phyloP scores from a whole-genome alignment of 2,113 vertebrate species.

The Bubo blakistoni region DNA sequence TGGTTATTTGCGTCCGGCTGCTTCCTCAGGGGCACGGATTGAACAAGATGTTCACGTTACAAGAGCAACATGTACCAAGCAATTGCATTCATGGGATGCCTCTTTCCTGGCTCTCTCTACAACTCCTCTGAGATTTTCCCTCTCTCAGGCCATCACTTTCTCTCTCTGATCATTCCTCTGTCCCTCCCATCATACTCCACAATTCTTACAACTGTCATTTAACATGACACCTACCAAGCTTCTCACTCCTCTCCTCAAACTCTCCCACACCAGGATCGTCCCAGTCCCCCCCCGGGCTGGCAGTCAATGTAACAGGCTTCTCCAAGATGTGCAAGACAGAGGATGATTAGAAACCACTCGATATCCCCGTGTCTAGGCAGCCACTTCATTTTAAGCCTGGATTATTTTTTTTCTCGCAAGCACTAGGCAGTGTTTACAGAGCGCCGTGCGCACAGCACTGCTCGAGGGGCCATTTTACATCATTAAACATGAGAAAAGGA shows the following conservation, averaged over 20 bases:
- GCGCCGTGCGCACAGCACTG: fast-evolving
- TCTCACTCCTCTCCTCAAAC: neutral
- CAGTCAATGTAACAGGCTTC: too few species aligned
- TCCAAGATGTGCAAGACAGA: fast-evolving
- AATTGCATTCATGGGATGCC: too few species aligned
- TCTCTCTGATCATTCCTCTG: neutral
- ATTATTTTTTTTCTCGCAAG: neutral
- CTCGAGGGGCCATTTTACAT: neutral
- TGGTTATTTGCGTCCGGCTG: neutral
- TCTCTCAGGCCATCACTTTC: fast-evolving
- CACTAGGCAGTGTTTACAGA: neutral
- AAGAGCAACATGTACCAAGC: neutral
- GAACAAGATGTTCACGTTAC: fast-evolving
- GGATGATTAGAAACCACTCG: neutral
- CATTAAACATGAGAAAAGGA: neutral
- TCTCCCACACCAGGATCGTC: neutral
- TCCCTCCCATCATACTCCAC: fast-evolving
- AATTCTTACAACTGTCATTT: neutral
- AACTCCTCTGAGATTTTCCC: neutral
- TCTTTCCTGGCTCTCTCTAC: neutral
- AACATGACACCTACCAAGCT: too few species aligned
- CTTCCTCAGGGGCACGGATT: neutral
- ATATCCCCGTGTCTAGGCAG: neutral
- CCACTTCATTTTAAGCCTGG: neutral
- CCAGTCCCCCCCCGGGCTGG: neutral